Evolutionary conservation across 2,113 vertebrate species (phyloP), one percentile per base, ranked within the genome.

Genomic region (Limanda limanda): DNA sequence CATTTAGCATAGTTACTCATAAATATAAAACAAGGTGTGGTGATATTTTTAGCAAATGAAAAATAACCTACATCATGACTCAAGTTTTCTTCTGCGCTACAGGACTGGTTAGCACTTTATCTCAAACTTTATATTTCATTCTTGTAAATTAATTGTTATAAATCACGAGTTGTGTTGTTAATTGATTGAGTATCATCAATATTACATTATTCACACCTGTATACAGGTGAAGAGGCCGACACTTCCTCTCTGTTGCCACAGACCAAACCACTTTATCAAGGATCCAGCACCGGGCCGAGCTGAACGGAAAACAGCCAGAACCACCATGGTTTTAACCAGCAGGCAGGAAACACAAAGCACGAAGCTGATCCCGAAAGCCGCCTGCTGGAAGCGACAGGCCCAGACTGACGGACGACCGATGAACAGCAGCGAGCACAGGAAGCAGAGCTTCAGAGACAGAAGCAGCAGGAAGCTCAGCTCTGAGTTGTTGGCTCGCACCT

Each of bases 391-490:
- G 63, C 23, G 91, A 79, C 94, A 95, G 3, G 94, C 68, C 92
- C 91, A 92, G 52, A 52, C 76, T 47, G 64, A 79, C 7, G 93
- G 93, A 21, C 77, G 93, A 2, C 93, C 93, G 24, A 94, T 94
- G 74, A 94, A 94, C 21, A 94, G 77, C 81, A 95, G 85, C 0
- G 93, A 93, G 82, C 92, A 94, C 37, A 95, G 78, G 80, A 94
- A 95, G 81, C 94, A 94, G 68, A 94, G 81, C 78, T 93, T 94
- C 35, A 95, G 86, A 0, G 93, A 93, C 71, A 94, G 3, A 27
- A 95, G 91, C 18, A 93, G 87, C 47, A 93, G 73, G 71, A 94
- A 95, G 77, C 94, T 94, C 65, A 95, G 86, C 56, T 95, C 94
- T 11, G 93, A 94, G 76, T 95, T 95, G 67, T 95, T 95, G 75